Evolutionary conservation across 2,888 invertebrate species (phyloP).

Genomic region (Mechanitis messenoides): DNA sequence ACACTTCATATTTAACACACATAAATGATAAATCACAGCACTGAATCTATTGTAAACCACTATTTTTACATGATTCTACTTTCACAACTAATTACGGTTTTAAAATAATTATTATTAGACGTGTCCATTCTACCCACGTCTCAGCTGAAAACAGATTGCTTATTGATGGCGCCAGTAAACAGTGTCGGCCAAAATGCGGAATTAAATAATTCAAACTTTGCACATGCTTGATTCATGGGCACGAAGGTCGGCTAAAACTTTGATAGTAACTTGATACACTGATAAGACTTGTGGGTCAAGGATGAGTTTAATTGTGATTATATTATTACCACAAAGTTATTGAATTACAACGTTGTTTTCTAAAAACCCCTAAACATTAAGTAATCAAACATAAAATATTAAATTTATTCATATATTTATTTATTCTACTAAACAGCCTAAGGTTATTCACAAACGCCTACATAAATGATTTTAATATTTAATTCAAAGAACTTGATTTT

Average conservation of each 20-base stretch:
- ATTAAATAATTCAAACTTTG: constrained; percentile 58
- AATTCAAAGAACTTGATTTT: constrained; percentile 28
- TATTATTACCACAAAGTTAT: neutral
- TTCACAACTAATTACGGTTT: no score
- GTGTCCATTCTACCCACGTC: constrained; percentile 23
- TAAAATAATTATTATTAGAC: no score
- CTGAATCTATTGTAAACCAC: constrained; percentile 20
- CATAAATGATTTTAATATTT: no score
- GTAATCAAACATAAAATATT: neutral
- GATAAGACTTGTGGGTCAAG: constrained; percentile 5
- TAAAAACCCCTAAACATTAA: neutral
- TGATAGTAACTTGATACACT: constrained; percentile 2
- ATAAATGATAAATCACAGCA: constrained; percentile 37
- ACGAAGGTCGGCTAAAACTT: constrained; percentile 22
- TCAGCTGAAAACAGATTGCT: constrained; percentile 20
- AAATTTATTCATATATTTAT: neutral
- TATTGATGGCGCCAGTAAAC: constrained; percentile 20
- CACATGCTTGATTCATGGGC: constrained; percentile 51
- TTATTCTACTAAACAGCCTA: no score
- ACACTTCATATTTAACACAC: constrained; percentile 58
- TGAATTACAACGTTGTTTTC: neutral
- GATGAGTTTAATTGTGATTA: neutral
- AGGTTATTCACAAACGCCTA: neutral
- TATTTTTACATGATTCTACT: no score
- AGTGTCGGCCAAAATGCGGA: constrained; percentile 41